Conservation (phyloP, 2,113 vertebrate species). For the Emydocephalus ijimae region DNA sequence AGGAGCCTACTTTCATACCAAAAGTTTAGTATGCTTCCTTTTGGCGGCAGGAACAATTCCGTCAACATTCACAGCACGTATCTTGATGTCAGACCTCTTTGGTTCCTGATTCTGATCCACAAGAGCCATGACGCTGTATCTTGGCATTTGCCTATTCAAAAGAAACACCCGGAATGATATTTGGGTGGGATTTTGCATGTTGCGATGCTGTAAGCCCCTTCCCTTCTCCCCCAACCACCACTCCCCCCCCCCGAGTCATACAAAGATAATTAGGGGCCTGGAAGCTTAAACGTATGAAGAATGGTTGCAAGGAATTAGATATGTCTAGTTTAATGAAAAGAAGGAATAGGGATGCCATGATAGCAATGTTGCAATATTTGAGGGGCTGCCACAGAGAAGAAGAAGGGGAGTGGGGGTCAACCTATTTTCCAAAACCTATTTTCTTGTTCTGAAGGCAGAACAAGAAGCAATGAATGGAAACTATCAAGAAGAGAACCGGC, state of each 20-base stretch:
- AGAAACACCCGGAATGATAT: neutral
- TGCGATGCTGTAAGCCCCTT: neutral
- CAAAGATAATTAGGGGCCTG: neutral
- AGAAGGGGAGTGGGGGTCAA: neutral
- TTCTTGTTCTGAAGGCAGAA: neutral
- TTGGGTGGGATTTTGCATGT: neutral
- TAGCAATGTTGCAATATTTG: neutral
- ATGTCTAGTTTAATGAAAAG: neutral
- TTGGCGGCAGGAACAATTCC: neutral
- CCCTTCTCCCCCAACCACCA: neutral
- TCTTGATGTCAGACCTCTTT: neutral
- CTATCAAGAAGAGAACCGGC: neutral
- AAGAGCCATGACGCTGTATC: neutral
- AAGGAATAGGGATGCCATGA: neutral
- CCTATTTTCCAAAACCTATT: neutral
- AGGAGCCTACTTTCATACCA: neutral
- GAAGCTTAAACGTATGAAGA: neutral
- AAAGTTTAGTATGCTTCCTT: neutral
- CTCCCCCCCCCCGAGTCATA: neutral
- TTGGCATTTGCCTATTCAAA: conserved; percentile 8
- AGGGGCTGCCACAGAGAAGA: neutral
- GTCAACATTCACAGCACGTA: neutral
- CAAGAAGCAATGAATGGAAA: neutral
- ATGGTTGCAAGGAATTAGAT: neutral
- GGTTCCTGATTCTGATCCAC: neutral